These are phyloP conservation scores for Hydrozoanthus gracilis DNA, from an alignment of 92 coral and sea anemone species.

Conservation along the genomic window DNA sequence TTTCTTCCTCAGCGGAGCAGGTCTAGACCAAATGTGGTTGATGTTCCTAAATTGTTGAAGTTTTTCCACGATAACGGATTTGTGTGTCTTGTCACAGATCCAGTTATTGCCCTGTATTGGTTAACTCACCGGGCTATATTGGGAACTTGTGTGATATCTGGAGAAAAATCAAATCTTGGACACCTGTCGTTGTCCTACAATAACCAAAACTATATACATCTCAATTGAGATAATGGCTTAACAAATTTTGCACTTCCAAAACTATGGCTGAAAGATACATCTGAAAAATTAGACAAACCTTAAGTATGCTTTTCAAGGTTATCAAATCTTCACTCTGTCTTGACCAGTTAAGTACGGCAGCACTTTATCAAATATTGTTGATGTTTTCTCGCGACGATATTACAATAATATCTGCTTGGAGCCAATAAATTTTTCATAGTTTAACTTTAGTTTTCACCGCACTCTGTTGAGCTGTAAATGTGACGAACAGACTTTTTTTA, in stretches of 20 bases:
- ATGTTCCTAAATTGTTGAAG: conserved; percentile 1
- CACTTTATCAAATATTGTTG: conserved; percentile 47
- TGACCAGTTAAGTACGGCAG: neutral
- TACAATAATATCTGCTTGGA: conserved; percentile 55
- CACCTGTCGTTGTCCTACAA: conserved; percentile 38
- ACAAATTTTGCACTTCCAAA: neutral
- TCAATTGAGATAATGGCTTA: neutral
- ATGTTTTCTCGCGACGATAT: conserved; percentile 43
- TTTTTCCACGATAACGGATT: neutral
- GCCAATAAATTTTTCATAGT: conserved; percentile 60
- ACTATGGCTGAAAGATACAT: neutral
- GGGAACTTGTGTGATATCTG: conserved; percentile 44
- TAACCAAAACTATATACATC: conserved; percentile 32
- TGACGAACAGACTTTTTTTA: conserved; percentile 39
- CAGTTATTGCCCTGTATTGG: conserved; percentile 34
- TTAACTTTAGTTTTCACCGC: conserved; percentile 62
- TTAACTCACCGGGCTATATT: conserved; percentile 41
- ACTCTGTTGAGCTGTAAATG: conserved; percentile 44
- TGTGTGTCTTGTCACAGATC: conserved; percentile 7
- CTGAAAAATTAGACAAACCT: neutral
- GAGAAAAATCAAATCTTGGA: conserved; percentile 47
- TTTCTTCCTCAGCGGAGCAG: neutral
- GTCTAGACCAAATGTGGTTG: neutral
- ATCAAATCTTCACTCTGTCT: neutral
- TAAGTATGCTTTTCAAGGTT: neutral